A percentile compares a stretch with the other conserved stretches of the same genome.
Conservation (phyloP, 2,888 invertebrate species). For the Rhagonycha fulva region DNA sequence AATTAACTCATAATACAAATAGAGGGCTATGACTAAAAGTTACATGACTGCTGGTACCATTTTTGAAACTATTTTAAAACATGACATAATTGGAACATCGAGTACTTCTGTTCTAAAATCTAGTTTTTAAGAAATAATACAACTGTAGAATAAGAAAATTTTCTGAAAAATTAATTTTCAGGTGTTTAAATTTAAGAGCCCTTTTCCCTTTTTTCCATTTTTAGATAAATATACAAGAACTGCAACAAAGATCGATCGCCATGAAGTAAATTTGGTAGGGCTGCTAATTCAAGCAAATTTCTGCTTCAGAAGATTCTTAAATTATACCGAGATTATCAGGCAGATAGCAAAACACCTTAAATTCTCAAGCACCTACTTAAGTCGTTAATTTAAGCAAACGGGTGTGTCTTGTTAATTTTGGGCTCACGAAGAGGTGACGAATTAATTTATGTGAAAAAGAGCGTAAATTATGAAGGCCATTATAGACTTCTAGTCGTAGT, state of each 20-base stretch:
- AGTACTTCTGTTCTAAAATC: too few species aligned
- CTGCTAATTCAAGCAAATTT: not conserved
- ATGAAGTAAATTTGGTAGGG: not conserved
- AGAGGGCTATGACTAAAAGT: too few species aligned
- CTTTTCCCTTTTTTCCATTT: not conserved
- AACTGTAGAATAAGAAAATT: too few species aligned
- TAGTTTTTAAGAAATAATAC: too few species aligned
- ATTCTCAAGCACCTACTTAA: not conserved
- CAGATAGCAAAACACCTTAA: not conserved
- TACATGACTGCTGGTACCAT: too few species aligned
- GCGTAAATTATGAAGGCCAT: slow-evolving; percentile 30
- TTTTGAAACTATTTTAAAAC: too few species aligned
- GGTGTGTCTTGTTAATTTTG: slow-evolving; percentile 3
- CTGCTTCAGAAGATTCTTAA: not conserved
- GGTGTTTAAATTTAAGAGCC: too few species aligned
- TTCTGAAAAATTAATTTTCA: too few species aligned
- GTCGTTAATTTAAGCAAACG: not conserved
- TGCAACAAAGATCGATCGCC: not conserved
- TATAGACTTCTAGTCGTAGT: slow-evolving; percentile 22
- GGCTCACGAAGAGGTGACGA: slow-evolving; percentile 20
- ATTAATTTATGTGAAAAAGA: slow-evolving; percentile 23
- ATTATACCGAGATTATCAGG: not conserved
- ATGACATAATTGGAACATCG: too few species aligned
- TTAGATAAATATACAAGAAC: not conserved
- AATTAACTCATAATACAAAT: too few species aligned